Evolutionary conservation across 2,797 vertebrate species (phyloP).

Genomic region (Cuculus canorus): DNA sequence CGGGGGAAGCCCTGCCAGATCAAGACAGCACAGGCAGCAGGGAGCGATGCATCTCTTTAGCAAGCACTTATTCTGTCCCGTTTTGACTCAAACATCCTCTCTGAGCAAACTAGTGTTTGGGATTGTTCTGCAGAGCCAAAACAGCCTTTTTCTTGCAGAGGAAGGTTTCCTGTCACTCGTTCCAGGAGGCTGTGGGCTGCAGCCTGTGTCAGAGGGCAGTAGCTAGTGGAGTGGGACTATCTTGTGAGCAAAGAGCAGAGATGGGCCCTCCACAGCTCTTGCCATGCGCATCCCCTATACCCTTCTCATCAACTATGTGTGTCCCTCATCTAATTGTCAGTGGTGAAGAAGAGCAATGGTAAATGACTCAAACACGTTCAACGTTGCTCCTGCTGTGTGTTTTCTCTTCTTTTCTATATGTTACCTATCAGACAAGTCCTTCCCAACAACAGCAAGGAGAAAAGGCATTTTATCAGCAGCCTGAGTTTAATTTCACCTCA

Average conservation of each 20-base stretch:
- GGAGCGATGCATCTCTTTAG: not conserved
- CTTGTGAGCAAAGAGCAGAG: not conserved
- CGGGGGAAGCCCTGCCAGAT: not conserved
- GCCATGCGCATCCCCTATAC: not conserved
- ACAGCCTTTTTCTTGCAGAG: not conserved
- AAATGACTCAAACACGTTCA: not conserved
- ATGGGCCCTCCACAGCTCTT: not conserved
- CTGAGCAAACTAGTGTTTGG: not conserved
- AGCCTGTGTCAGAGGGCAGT: not conserved
- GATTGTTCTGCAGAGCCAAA: not conserved
- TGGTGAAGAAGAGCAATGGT: not conserved
- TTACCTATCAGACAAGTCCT: conserved; percentile 39
- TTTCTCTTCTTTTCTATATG: not conserved
- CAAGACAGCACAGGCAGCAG: not conserved
- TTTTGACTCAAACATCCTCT: not conserved
- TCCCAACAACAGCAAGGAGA: conserved; percentile 56
- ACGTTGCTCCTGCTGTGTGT: not conserved
- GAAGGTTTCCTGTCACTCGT: not conserved
- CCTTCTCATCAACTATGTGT: not conserved
- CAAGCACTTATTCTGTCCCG: not conserved
- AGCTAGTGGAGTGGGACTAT: not conserved
- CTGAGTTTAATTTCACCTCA: conserved; percentile 73
- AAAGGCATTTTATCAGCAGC: conserved; percentile 69
- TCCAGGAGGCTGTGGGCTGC: not conserved
- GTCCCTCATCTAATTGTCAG: not conserved